A percentile compares a stretch with the other conserved stretches of the same genome.
These are phyloP conservation scores for Crocodylus rhombifer DNA, from an alignment of 2,797 vertebrate species.

Conservation along the genomic window DNA sequence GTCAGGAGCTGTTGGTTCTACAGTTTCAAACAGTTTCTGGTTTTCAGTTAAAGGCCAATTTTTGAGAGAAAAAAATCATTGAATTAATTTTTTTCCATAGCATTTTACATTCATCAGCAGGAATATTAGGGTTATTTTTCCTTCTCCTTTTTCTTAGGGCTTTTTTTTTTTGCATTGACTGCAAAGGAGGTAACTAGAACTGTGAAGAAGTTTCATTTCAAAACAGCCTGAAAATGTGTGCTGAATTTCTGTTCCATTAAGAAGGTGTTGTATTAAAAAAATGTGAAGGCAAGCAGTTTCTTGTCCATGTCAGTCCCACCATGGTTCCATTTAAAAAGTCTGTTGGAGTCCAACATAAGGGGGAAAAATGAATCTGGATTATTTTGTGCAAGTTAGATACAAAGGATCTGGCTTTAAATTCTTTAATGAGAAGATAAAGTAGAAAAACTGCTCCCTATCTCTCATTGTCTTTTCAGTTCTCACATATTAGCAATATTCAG, in stretches of 20 bases:
- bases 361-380: conserved; percentile 37
- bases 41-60: not conserved
- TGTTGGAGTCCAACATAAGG: conserved; percentile 40
- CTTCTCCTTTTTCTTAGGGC: not conserved
- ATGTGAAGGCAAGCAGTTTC: conserved; percentile 16
- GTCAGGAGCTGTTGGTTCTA: not conserved
- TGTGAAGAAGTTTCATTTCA: conserved; percentile 28
- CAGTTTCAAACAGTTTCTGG: not conserved
- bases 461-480: conserved; percentile 62
- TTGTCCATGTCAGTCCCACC: not conserved
- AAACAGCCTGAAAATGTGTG: not conserved
- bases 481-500: conserved; percentile 44
- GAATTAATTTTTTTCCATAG: conserved; percentile 18
- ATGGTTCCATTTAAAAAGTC: conserved; percentile 5
- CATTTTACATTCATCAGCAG: conserved; percentile 33
- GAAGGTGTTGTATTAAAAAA: conserved; percentile 44
- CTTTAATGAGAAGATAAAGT: conserved; percentile 61
- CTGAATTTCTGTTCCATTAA: conserved; percentile 9
- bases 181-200: not conserved
- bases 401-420: conserved; percentile 57
- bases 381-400: conserved; percentile 64
- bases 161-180: not conserved
- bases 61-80: not conserved
- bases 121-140: not conserved
- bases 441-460: conserved; percentile 55